Evolutionary conservation across 2,797 vertebrate genomes (phyloP), one percentile per base, ranked within the genome.

Genomic region (Leptatherina wallacei): DNA sequence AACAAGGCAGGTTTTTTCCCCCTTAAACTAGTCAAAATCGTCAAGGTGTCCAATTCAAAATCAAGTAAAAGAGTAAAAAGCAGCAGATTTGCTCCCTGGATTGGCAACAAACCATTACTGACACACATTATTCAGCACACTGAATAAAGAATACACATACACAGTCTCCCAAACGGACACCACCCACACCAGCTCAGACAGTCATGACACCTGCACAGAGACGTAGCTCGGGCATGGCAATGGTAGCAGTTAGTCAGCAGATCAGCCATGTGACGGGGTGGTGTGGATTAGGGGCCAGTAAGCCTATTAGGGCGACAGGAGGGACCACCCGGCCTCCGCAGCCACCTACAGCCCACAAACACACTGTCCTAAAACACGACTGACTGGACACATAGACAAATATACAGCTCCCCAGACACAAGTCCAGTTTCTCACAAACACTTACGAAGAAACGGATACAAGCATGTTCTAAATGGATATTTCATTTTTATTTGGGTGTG

Each of bases 281-380:
- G 85, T 88, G 85, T 93, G 93, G 92, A 94, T 95, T 94, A 93
- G 92, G 88, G 94, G 89, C 91, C 88, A 88, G 81, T 94, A 95
- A 95, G 87, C 94, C 95, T 94, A 95, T 84, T 95, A 94, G 85
- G 89, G 82, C 90, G 93, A 94, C 91, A 89, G 91, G 87, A 91
- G 64, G 84, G 94, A 95, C 94, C 93, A 95, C 94, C 93, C 93
- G 83, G 90, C 70, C 84, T 90, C 85, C 79, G 73, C 78, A 77
- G 86, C 86, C 89, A 90, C 88, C 87, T 81, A 83, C 84, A 80
- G 82, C 55, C 33, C 57, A 71, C 32, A 36, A 49, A 65, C 54
- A 65, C 61, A 55, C 49, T 58, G 71, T 63, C 57, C 65, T 54
- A 22, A 72, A 27, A 51, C 63, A 59, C 7, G 65, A 64, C 55